These are phyloP conservation scores for Labrus mixtus DNA, from an alignment of 2,113 vertebrate species.

Conservation along the genomic window DNA sequence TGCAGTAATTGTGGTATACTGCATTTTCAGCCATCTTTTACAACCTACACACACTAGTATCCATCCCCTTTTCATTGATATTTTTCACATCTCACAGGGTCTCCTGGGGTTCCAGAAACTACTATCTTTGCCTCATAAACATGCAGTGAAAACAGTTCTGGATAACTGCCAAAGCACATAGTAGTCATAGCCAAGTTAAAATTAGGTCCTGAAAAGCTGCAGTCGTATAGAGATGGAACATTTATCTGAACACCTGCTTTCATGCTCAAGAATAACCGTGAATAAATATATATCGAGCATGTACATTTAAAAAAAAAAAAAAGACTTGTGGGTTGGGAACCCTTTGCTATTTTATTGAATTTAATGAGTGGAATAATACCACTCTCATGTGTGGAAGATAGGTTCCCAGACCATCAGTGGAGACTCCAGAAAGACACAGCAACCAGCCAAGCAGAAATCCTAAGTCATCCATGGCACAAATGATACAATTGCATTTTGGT, in stretches of 20 bases:
- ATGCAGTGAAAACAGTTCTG: constrained; percentile 1
- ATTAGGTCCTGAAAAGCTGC: neutral
- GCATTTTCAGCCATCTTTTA: neutral
- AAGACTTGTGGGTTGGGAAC: neutral
- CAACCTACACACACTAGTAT: neutral
- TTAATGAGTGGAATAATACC: too few relatives aligned
- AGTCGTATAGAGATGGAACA: neutral
- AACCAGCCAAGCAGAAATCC: too few relatives aligned
- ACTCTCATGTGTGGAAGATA: too few relatives aligned
- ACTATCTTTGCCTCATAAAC: neutral
- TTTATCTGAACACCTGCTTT: neutral
- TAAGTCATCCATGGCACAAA: too few relatives aligned
- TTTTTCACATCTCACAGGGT: neutral
- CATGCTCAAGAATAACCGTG: neutral
- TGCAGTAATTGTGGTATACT: neutral
- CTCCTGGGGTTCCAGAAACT: neutral
- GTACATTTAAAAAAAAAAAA: neutral
- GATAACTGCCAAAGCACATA: neutral
- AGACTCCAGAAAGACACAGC: too few relatives aligned
- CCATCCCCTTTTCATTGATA: neutral
- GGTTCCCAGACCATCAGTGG: too few relatives aligned
- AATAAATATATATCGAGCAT: neutral
- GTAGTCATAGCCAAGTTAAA: constrained; percentile 3
- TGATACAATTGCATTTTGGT: too few relatives aligned
- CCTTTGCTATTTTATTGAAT: neutral